phyloP scores from a whole-genome alignment of 2,797 vertebrate genomes.

The Lacerta agilis region DNA sequence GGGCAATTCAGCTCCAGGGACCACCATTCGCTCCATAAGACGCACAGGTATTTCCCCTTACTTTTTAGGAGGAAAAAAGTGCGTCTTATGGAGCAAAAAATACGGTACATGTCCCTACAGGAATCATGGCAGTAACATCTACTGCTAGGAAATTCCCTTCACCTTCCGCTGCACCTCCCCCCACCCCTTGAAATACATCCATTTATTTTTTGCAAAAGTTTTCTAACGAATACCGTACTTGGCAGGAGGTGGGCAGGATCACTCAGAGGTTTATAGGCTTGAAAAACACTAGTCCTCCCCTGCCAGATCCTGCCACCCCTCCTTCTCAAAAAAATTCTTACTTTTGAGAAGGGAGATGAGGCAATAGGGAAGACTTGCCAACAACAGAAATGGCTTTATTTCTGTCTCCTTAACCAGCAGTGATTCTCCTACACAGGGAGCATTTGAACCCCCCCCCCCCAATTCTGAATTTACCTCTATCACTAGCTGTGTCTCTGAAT shows the following conservation, averaged over 20 bases:
- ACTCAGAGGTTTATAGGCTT: neutral
- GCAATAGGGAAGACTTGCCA: neutral
- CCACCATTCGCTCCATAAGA: too few species aligned
- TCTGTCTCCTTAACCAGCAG: too few species aligned
- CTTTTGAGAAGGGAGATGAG: neutral
- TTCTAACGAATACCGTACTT: neutral
- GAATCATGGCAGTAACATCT: neutral
- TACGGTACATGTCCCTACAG: too few species aligned
- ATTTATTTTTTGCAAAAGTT: neutral
- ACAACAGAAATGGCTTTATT: neutral
- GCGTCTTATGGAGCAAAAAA: too few species aligned
- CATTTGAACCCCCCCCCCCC: too few species aligned
- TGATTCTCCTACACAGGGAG: neutral
- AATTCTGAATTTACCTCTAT: too few species aligned
- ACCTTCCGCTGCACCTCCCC: neutral
- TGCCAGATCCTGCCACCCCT: too few species aligned
- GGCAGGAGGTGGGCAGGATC: neutral
- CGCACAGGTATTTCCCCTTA: too few species aligned
- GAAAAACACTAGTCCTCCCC: neutral
- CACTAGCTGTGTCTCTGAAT: neutral
- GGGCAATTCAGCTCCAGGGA: too few species aligned
- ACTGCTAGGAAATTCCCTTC: neutral
- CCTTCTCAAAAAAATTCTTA: too few species aligned
- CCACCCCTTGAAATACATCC: neutral
- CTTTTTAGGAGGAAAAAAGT: too few species aligned